Base-by-base conservation (phyloP, 2,888 invertebrate genomes). In the Pyrrhia umbra region DNA sequence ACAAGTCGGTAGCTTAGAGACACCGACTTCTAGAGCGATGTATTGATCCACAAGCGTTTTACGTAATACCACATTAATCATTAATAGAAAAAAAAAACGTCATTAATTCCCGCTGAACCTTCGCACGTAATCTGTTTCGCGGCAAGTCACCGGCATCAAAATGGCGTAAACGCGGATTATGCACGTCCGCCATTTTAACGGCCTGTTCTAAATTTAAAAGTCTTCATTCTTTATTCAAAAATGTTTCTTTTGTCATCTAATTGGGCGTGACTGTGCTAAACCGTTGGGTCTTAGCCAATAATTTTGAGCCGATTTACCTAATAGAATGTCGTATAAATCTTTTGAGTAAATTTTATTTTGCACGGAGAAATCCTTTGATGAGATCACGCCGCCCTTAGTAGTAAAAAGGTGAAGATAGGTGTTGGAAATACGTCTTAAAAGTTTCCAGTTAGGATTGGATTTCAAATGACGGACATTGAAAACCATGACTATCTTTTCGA, bases 211-310 rank as follows among this genome's bases (percentile, higher is more conserved):
- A 84, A 78, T 79, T 80, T 76, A 81, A 81, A 80, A 77, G 25
- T 71, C 75, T 80, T 81, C 64, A 63, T 74, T 75, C 72, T 77
- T 76, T 71, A 69, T 61, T 62, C 61, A 69, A 69, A 71, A 71
- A 68, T 67, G 64, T 76, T 74, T 79, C 69, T 66, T 81, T 79
- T 82, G 75, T 75, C 58, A 61, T 70, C 67, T 75, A 81, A 83
- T 82, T 62, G 61, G 57, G 56, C 82, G 83, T 84, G 86, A 83
- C 83, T 81, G 70, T 74, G 79, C 72, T 64, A 81, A 85, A 82
- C 84, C 71, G 75, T 57, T 9, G 40, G 71, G 71, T 67, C 79
- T 85, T 79, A 79, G 42, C 40, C 58, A 46, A 70, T 64, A 49
- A 64, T 43, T 68, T 60, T 61, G 46, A 55, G 42, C 39, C 54